Conservation (phyloP, 1,140 invertebrate species). For the Drosophila prosaltans region DNA sequence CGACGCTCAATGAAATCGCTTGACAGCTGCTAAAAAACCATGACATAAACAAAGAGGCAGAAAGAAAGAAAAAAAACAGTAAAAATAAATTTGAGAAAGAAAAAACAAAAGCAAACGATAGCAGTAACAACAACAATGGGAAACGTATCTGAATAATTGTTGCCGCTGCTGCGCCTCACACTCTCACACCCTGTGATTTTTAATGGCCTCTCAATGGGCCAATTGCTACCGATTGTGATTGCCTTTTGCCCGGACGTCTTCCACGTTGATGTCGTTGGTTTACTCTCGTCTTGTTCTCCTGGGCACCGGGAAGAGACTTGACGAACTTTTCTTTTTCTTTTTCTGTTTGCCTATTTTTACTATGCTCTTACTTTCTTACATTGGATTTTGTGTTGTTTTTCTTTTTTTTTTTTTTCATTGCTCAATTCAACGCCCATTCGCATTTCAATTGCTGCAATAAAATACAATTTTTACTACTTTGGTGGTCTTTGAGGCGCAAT, state of each 20-base stretch:
- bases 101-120: neutral
- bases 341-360: conserved; percentile 22
- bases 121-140: no score
- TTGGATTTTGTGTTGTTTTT: conserved; percentile 10
- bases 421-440: conserved; percentile 79
- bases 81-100: conserved; percentile 12
- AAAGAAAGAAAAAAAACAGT: conserved; percentile 20
- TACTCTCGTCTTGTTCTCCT: conserved; percentile 11
- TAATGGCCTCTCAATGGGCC: conserved; percentile 51
- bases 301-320: neutral
- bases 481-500: conserved; percentile 55
- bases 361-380: conserved; percentile 17
- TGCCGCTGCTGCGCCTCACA: conserved; percentile 45
- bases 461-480: conserved; percentile 72
- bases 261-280: conserved; percentile 9
- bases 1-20: conserved; percentile 22
- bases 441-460: conserved; percentile 78
- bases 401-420: conserved; percentile 64
- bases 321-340: neutral
- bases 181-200: conserved; percentile 17
- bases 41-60: neutral
- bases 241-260: conserved; percentile 15
- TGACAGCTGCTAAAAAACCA: conserved; percentile 45
- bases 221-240: conserved; percentile 45
- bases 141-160: conserved; percentile 69